Base-by-base conservation (phyloP, 2,888 invertebrate species). In the Drosophila paramelanica region DNA sequence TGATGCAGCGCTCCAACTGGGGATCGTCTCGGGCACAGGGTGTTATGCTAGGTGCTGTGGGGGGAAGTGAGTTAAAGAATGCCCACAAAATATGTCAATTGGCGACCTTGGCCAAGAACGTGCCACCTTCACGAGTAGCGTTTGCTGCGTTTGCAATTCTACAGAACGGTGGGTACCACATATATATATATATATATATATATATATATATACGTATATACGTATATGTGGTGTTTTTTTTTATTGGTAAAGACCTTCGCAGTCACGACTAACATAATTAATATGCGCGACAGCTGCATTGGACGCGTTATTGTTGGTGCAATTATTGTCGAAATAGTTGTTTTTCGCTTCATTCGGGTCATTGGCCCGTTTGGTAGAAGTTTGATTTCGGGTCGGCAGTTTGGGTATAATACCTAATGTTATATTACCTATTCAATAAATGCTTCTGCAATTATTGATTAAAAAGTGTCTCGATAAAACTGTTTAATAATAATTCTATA, bases 1-100 rank as follows among this genome's bases (percentile, higher is more conserved):
- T 83, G 10, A 92, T 92, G 67, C 92, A 92, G 20, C 88, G 81
- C 36, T 91, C 89, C 56, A 91, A 68, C 58, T 92, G 87, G 3
- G 91, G 92, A 79, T 92, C 90, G 75, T 91, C 88, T 14, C 92
- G 90, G n/a, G 89, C 85, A 66, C 92, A 92, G 27, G 92, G 91
- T 27, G 76, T 87, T 55, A 92, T 92, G 33, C 89, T 85, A 7
- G 82, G 66, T 7, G 82, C 82, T 82, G 11, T 36, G 36, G 13
- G 36, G 36, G 36, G 36, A 36, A 23, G 14, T 6, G 11, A 31
- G 13, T 23, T 33, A 5, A 27, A 43, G 25, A 25, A n/a, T 25
- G 13, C 14, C 11, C 14, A 11, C 11, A 10, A 20, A 3, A 36
- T 65, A 10, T 11, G 6, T 41, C n/a, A 10, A 10, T 3, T 3